phyloP scores from a whole-genome alignment of 2,113 vertebrate genomes.

The Hylia prasina region DNA sequence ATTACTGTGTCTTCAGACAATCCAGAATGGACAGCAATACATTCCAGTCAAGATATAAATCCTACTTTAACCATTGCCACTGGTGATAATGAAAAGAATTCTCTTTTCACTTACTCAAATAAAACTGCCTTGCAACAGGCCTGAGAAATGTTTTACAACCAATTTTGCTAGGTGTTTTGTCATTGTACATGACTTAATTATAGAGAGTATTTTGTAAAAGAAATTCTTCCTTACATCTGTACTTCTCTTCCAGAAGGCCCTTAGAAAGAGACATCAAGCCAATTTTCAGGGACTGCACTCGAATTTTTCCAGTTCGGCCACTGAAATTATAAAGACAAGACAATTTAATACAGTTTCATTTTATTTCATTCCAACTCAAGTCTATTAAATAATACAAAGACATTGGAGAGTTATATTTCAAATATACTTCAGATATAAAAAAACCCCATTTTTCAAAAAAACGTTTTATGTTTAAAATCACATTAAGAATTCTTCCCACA shows the following conservation, averaged over 20 bases:
- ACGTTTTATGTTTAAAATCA: no score
- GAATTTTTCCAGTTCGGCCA: slow-evolving; percentile 93
- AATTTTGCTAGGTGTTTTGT: background rate
- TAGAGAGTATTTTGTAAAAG: background rate
- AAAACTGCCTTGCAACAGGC: background rate
- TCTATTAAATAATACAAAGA: background rate
- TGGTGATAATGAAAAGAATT: background rate
- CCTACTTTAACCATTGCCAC: background rate
- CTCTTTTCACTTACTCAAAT: background rate
- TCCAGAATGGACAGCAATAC: background rate
- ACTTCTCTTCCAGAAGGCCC: slow-evolving; percentile 95
- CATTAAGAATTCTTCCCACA: background rate
- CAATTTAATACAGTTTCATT: background rate
- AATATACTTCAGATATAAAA: slow-evolving; percentile 17
- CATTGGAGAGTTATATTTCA: background rate
- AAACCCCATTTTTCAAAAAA: no score
- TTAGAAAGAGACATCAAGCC: slow-evolving; percentile 93
- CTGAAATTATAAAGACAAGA: slow-evolving; percentile 69
- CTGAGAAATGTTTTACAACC: background rate
- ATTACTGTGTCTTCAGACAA: background rate
- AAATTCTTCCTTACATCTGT: slow-evolving; percentile 85
- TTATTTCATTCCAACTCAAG: background rate
- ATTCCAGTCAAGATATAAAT: background rate
- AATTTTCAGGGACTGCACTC: slow-evolving; percentile 94
- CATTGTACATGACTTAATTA: background rate